Conservation (phyloP, 1,140 invertebrate genomes). For the Lepidostoma basale region DNA sequence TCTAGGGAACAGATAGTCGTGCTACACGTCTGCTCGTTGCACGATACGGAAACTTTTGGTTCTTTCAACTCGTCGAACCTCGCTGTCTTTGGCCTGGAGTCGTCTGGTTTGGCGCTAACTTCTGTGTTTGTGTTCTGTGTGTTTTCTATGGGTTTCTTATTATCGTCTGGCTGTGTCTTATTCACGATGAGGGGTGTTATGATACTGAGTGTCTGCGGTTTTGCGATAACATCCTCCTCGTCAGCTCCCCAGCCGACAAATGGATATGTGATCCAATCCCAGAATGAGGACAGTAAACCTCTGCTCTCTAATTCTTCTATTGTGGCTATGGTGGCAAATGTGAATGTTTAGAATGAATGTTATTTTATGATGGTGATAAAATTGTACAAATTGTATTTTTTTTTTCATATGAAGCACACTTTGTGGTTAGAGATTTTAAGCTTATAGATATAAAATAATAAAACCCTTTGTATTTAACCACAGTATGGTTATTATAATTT, state of each 20-base stretch:
- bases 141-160: neutral
- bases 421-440: too few species aligned
- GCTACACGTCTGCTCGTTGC: slow-evolving; percentile 58
- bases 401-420: too few species aligned
- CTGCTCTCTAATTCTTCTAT: slow-evolving; percentile 47
- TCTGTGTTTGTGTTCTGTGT: neutral
- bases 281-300: slow-evolving; percentile 54
- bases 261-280: slow-evolving; percentile 59
- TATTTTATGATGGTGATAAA: slow-evolving; percentile 5
- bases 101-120: neutral
- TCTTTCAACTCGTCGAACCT: slow-evolving; percentile 29
- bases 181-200: slow-evolving; percentile 9
- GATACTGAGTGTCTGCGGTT: slow-evolving; percentile 5
- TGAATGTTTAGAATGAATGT: slow-evolving; percentile 20
- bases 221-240: slow-evolving; percentile 30
- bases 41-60: slow-evolving; percentile 54
- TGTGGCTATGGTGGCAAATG: slow-evolving; percentile 14
- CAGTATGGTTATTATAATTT: too few species aligned
- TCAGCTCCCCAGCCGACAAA: slow-evolving; percentile 54
- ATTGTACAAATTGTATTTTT: too few species aligned
- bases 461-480: too few species aligned
- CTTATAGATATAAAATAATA: too few species aligned
- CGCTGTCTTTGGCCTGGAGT: slow-evolving; percentile 18
- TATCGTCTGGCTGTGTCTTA: neutral
- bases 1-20: slow-evolving; percentile 55